These are phyloP conservation scores for Choloepus hoffmanni DNA, from an alignment of 2,113 vertebrate genomes.

Conservation along the genomic window DNA sequence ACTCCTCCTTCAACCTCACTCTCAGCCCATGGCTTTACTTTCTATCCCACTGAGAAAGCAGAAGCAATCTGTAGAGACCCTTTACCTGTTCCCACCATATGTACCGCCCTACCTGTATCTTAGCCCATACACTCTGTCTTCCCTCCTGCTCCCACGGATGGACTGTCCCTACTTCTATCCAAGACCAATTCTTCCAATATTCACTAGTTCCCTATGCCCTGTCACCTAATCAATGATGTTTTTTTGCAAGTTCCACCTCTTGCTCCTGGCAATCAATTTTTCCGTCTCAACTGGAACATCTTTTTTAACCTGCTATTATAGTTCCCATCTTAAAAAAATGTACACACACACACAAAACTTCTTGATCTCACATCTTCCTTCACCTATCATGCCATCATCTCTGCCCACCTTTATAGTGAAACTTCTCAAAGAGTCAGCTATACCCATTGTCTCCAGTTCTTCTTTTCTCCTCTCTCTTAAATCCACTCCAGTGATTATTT, in stretches of 20 bases:
- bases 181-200: background rate
- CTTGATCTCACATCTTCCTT: background rate
- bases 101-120: fast-evolving
- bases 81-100: no score
- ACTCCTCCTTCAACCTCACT: no score
- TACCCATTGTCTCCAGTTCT: background rate
- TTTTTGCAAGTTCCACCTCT: background rate
- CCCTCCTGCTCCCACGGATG: background rate
- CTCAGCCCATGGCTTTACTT: background rate
- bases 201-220: background rate
- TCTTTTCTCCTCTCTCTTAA: background rate
- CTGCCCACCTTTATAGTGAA: background rate
- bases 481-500: background rate
- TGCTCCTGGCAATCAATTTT: background rate
- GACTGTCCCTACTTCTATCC: background rate
- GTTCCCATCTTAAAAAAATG: background rate
- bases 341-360: background rate
- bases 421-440: background rate
- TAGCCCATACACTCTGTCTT: background rate
- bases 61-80: fast-evolving
- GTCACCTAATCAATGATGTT: background rate
- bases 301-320: background rate
- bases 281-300: background rate
- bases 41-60: background rate
- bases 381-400: background rate